These are phyloP conservation scores for Thereva unica DNA, from an alignment of 2,888 invertebrate genomes.

Conservation along the genomic window DNA sequence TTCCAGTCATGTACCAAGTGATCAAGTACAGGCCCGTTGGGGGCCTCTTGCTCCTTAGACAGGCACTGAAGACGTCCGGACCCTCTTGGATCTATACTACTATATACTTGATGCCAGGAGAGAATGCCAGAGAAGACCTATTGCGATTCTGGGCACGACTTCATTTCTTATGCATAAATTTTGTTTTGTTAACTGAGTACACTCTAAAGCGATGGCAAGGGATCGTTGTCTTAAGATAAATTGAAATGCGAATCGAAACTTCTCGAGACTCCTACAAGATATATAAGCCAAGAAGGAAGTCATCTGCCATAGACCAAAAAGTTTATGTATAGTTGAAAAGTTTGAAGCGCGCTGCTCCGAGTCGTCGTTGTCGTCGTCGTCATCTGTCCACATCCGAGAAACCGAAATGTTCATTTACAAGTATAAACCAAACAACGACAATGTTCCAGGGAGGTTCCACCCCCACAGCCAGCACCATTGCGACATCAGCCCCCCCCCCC, in stretches of 20 bases:
- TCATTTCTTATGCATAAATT: slow-evolving; percentile 42
- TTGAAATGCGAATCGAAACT: slow-evolving; percentile 29
- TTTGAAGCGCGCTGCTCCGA: too few relatives aligned
- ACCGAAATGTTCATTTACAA: too few relatives aligned
- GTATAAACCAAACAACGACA: too few relatives aligned
- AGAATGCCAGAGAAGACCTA: neutral
- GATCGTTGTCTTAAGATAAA: slow-evolving; percentile 26
- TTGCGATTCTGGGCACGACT: slow-evolving; percentile 39
- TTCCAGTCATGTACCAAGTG: slow-evolving; percentile 30
- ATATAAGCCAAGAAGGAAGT: neutral
- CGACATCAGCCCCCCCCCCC: too few relatives aligned
- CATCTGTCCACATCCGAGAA: too few relatives aligned
- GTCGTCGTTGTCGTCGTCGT: too few relatives aligned
- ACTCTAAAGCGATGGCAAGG: slow-evolving; percentile 22
- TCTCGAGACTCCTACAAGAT: slow-evolving; percentile 15
- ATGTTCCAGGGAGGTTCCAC: too few relatives aligned
- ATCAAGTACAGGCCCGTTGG: slow-evolving; percentile 18
- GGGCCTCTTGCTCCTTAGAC: neutral
- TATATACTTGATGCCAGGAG: neutral
- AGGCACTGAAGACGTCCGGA: neutral
- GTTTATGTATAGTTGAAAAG: neutral
- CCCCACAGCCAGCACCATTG: too few relatives aligned
- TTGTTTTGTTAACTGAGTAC: slow-evolving; percentile 36
- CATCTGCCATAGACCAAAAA: slow-evolving; percentile 1
- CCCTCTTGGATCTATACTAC: too few relatives aligned